A percentile compares a stretch with the other conserved stretches of the same genome.
Evolutionary conservation across 1,140 invertebrate genomes (phyloP).

Genomic region (Hetaerina americana): DNA sequence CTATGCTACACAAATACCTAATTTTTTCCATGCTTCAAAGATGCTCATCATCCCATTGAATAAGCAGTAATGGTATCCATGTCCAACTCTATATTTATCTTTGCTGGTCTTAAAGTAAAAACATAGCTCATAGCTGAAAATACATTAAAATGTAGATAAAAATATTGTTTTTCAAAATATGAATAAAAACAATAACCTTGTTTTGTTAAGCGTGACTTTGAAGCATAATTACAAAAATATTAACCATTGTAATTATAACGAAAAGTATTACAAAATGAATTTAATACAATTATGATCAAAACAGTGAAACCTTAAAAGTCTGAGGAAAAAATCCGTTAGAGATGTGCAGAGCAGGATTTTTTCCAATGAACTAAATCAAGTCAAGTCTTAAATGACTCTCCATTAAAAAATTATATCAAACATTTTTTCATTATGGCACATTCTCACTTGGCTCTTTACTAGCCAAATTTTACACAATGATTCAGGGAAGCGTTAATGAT

Average conservation of each 20-base stretch:
- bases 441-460: too few species aligned
- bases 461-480: too few species aligned
- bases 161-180: not conserved
- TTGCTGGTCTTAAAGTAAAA: not conserved
- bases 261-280: not conserved
- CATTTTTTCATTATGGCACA: too few species aligned
- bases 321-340: not conserved
- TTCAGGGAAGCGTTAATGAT: too few species aligned
- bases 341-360: not conserved
- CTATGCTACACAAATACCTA: not conserved
- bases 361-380: too few species aligned
- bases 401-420: too few species aligned
- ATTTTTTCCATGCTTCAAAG: not conserved
- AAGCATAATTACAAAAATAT: not conserved
- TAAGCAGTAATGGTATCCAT: not conserved
- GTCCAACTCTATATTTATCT: not conserved
- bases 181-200: too few species aligned
- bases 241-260: not conserved
- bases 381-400: too few species aligned
- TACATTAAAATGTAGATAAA: not conserved
- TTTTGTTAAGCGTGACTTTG: too few species aligned
- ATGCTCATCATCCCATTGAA: not conserved
- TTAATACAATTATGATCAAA: not conserved
- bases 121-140: not conserved
- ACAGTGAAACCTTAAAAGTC: not conserved